phyloP scores from a whole-genome alignment of 2,888 invertebrate species.

The Octonoba sinensis region DNA sequence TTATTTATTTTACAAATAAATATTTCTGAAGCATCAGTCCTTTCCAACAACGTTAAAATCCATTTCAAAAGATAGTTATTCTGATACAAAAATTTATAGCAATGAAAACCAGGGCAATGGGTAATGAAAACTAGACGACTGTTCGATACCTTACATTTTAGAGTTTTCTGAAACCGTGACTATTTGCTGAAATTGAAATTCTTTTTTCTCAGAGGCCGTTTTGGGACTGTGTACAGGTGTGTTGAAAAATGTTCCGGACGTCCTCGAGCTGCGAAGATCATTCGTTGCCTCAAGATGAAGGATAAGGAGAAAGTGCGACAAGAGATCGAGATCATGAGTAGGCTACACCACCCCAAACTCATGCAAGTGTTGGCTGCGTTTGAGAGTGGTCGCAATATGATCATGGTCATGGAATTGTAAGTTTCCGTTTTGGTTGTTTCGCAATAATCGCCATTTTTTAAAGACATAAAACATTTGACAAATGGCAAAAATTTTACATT shows the following conservation, averaged over 20 bases:
- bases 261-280: slow-evolving; percentile 85
- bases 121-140: no score
- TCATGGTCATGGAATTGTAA: slow-evolving; percentile 93
- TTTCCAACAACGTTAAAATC: no score
- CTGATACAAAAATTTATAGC: no score
- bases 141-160: no score
- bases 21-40: no score
- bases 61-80: no score
- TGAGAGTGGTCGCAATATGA: slow-evolving; percentile 81
- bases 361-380: slow-evolving; percentile 86
- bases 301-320: slow-evolving; percentile 83
- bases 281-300: slow-evolving; percentile 80
- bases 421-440: slow-evolving; percentile 70
- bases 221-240: slow-evolving; percentile 74
- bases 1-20: no score
- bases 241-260: slow-evolving; percentile 77
- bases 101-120: no score
- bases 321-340: slow-evolving; percentile 89
- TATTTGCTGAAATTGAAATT: no score
- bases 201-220: slow-evolving; percentile 71
- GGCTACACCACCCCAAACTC: slow-evolving; percentile 85
- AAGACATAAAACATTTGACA: no score
- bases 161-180: no score
- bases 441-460: not conserved
- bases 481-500: no score